Percentiles rank a stretch among this genome's conserved stretches.
These are phyloP conservation scores for Gopherus evgoodei DNA, from an alignment of 2,113 vertebrate genomes.

Conservation along the genomic window DNA sequence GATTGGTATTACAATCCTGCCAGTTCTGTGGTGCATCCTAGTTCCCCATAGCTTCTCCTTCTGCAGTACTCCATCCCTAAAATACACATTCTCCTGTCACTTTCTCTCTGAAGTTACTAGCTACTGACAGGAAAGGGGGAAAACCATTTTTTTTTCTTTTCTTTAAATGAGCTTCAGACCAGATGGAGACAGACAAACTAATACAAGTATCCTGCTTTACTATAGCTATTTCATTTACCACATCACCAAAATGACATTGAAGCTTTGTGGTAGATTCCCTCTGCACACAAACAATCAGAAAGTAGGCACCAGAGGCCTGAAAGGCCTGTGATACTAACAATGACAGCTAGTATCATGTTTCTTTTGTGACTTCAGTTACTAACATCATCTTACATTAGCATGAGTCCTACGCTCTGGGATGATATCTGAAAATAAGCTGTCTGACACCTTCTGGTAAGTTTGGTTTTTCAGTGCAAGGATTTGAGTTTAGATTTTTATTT, in stretches of 20 bases:
- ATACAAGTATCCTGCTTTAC: not conserved
- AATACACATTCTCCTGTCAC: not conserved
- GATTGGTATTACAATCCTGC: not conserved
- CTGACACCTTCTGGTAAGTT: not conserved
- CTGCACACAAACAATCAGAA: accelerated
- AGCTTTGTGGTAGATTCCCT: not conserved
- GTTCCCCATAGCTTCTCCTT: not conserved
- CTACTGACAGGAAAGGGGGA: not conserved
- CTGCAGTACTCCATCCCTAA: not conserved
- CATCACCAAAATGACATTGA: accelerated
- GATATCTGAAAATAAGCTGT: not conserved
- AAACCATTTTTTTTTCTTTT: not conserved
- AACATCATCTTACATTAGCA: accelerated
- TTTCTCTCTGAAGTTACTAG: not conserved
- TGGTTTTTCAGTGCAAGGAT: not conserved
- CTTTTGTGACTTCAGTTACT: not conserved
- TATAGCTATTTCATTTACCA: not conserved
- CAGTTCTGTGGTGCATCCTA: too few species aligned
- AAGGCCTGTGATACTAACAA: accelerated
- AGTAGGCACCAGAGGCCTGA: accelerated
- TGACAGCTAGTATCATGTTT: not conserved
- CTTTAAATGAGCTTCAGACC: not conserved
- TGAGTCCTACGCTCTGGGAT: accelerated
- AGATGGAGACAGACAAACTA: not conserved
- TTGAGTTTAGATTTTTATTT: not conserved